Percentiles rank a stretch among this genome's conserved stretches.
phyloP scores from a whole-genome alignment of 2,888 invertebrate species.

The Amphipoea oculea region DNA sequence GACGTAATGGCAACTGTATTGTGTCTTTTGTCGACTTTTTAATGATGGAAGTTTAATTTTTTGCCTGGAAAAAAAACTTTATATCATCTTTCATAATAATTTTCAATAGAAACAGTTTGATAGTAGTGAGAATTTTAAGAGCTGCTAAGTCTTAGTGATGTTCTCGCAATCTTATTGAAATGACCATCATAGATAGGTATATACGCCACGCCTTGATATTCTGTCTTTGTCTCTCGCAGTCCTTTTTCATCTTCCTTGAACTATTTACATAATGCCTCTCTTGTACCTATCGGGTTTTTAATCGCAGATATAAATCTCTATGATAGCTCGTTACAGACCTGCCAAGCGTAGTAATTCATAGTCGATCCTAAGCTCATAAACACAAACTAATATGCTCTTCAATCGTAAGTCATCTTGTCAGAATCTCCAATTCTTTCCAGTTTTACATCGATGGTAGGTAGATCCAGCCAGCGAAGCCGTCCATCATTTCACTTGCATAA shows the following conservation, averaged over 20 bases:
- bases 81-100: background rate
- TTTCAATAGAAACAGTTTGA: background rate
- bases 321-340: background rate
- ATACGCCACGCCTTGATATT: no score
- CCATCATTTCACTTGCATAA: slow-evolving; percentile 28
- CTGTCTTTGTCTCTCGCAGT: no score
- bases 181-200: background rate
- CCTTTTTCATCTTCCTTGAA: no score
- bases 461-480: slow-evolving; percentile 12
- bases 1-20: background rate
- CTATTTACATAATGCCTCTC: background rate
- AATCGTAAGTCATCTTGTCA: background rate
- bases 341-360: background rate
- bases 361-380: no score
- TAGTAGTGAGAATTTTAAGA: background rate
- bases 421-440: background rate
- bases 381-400: background rate
- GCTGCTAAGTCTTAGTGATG: background rate
- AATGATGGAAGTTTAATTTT: slow-evolving; percentile 2
- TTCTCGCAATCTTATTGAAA: background rate
- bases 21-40: slow-evolving; percentile 3
- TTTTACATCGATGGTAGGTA: background rate
- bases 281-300: background rate
- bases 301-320: background rate
- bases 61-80: background rate